Evolutionary conservation across 2,888 invertebrate species (phyloP).

Genomic region (Caradrina clavipalpis): DNA sequence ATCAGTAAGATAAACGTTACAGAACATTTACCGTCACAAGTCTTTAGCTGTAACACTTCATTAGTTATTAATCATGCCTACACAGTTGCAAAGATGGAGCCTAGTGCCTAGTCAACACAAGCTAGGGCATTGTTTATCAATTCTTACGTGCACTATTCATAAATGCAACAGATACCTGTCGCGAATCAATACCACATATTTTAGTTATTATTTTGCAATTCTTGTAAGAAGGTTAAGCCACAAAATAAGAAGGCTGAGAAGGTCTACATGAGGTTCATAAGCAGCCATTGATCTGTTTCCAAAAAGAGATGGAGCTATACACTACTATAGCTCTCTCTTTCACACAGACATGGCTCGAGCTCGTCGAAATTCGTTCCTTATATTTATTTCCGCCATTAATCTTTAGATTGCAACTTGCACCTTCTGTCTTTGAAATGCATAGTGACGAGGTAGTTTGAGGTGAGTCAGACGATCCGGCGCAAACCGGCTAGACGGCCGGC

Average conservation of each 20-base stretch:
- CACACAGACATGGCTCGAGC: not conserved
- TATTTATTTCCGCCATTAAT: not conserved
- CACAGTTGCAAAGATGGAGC: not conserved
- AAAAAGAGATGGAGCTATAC: not conserved
- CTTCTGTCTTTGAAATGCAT: constrained; percentile 32
- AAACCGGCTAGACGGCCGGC: constrained; percentile 77
- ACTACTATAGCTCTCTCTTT: not conserved
- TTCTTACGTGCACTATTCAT: constrained; percentile 25
- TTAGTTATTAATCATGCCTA: constrained; percentile 7
- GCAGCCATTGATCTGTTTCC: not conserved
- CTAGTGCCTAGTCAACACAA: not conserved
- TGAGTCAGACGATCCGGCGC: constrained; percentile 77
- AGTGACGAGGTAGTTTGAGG: constrained; percentile 40
- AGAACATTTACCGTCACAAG: constrained; percentile 11
- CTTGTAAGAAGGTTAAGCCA: constrained; percentile 43
- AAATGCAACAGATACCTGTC: constrained; percentile 47
- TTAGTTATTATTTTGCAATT: constrained; percentile 41
- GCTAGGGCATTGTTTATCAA: constrained; percentile 13
- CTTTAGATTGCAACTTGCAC: constrained; percentile 14
- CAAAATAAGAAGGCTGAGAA: constrained; percentile 16
- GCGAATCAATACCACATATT: constrained; percentile 48
- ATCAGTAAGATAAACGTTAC: constrained; percentile 15
- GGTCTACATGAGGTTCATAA: not conserved
- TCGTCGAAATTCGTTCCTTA: not conserved
- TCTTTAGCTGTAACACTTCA: constrained; percentile 14